Evolutionary conservation across 2,113 vertebrate genomes (phyloP).

Genomic region (Periophthalmodon schlosseri): DNA sequence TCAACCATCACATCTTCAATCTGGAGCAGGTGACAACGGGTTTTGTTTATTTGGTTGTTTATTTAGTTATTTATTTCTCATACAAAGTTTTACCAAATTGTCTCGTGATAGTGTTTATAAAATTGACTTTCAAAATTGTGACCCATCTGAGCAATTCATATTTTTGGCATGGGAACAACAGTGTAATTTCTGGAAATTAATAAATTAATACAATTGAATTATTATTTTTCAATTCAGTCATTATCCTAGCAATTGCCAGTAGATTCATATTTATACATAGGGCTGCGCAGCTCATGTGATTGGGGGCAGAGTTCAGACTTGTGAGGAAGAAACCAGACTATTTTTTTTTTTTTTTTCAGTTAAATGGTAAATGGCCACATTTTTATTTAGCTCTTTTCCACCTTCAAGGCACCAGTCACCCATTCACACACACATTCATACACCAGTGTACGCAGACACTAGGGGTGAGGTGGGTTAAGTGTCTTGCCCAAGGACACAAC

Average conservation of each 20-base stretch:
- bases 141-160: constrained; percentile 32
- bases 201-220: background rate
- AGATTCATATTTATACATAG: background rate
- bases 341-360: too few species aligned
- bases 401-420: too few species aligned
- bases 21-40: constrained; percentile 88
- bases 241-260: background rate
- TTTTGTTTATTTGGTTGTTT: background rate
- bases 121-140: constrained; percentile 1
- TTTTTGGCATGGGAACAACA: background rate
- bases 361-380: too few species aligned
- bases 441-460: too few species aligned
- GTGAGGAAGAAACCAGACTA: too few species aligned
- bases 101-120: background rate
- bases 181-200: background rate
- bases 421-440: too few species aligned
- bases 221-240: background rate
- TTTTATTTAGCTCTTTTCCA: too few species aligned
- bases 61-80: background rate
- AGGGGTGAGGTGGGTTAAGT: too few species aligned
- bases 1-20: constrained; percentile 98
- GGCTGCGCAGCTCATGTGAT: background rate
- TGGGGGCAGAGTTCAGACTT: too few species aligned
- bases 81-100: background rate
- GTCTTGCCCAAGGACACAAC: too few species aligned